Base-by-base conservation (phyloP, 2,113 vertebrate genomes). In the Phycodurus eques region DNA sequence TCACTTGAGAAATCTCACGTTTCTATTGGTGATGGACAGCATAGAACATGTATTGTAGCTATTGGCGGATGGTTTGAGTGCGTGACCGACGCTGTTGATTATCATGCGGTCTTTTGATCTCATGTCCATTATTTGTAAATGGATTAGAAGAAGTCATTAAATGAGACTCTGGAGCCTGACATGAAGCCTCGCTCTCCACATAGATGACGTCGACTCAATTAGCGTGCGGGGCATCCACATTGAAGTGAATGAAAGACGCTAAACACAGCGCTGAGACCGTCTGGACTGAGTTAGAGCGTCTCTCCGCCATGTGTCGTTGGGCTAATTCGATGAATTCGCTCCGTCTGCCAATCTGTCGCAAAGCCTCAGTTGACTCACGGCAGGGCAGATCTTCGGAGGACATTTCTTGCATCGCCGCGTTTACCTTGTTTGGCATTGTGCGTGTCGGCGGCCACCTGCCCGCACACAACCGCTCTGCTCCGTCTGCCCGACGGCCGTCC, bases 401-500 rank as follows among this genome's bases (percentile, higher is more conserved):
- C 65, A 70, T 57, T 77, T 67, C 76, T 77, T 78, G 66, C 81
- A 70, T 82, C 71, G 42, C 71, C 64, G 73, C 75, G 77, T 79
- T 75, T 77, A 78, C 72, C 75, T 81, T 70, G 73, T 66, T 66
- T 69, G 56, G 67, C 74, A 70, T 69, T 43, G 20, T 78, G 1
- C 64, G 65, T 77, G 78, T 84, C 78, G 51, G 68, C 85, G 81
- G 82, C 84, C 88, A 90, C 87, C 88, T 90, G 85, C 77, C 72
- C 77, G 76, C 53, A 43, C 72, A 87, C 82, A 39, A 81, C 78
- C 76, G 75, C 74, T 81, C 71, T 57, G 74, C 73, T 80, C 71
- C 60, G 51, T 87, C 82, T 82, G 83, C 88, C 79, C 85, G 78
- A 73, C 76, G 75, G 79, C 88, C 73, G 85, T 85, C 86, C 90